Conservation (phyloP, 2,113 vertebrate species). For the Sylvietta virens region DNA sequence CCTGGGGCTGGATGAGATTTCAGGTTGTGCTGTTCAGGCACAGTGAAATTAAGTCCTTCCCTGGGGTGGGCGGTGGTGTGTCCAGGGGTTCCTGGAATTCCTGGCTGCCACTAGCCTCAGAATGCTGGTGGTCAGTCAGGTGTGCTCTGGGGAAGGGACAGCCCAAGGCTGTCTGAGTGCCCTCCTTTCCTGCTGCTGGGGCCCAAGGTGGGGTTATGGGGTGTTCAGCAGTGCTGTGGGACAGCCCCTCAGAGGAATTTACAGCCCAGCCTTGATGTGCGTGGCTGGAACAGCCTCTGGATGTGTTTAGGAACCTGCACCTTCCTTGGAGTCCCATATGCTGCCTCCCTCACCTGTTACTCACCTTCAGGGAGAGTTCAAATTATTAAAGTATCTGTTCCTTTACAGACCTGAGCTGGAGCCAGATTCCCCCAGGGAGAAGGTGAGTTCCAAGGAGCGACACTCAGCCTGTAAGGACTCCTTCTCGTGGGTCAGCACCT, state of each 20-base stretch:
- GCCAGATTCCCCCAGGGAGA: neutral
- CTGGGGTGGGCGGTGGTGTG: rapidly evolving
- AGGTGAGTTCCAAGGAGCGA: neutral
- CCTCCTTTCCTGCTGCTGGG: too few species aligned
- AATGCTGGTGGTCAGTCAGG: neutral
- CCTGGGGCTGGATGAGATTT: neutral
- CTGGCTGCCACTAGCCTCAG: neutral
- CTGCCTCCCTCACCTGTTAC: neutral
- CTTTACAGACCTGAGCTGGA: slow-evolving; percentile 4
- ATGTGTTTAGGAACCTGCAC: neutral
- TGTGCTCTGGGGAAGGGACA: neutral
- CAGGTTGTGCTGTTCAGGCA: neutral
- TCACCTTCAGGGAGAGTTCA: rapidly evolving
- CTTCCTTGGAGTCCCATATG: rapidly evolving
- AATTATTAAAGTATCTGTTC: neutral
- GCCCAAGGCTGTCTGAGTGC: neutral
- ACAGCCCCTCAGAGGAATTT: rapidly evolving
- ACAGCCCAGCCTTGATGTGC: neutral
- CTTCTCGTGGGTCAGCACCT: neutral
- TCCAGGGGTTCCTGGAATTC: neutral
- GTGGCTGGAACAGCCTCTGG: neutral
- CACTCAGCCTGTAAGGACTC: rapidly evolving
- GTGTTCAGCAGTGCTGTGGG: rapidly evolving
- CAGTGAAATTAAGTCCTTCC: too few species aligned
- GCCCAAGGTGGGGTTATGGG: rapidly evolving